phyloP scores from a whole-genome alignment of 2,888 invertebrate species.

The Epistrophella euchroma region DNA sequence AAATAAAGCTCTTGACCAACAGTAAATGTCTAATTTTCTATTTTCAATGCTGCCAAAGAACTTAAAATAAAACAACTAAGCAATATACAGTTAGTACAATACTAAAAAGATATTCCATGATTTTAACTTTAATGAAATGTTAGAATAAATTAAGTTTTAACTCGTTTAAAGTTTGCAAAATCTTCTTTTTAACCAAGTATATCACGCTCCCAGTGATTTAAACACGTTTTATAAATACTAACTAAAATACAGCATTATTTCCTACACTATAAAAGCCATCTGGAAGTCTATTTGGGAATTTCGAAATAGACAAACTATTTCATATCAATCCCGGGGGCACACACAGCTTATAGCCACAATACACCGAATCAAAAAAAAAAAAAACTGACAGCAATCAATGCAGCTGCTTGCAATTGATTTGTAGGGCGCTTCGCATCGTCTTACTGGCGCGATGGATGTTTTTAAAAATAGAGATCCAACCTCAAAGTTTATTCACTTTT shows the following conservation, averaged over 20 bases:
- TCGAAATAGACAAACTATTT: conserved; percentile 49
- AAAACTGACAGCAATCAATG: conserved; percentile 51
- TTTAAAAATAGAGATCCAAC: conserved; percentile 58
- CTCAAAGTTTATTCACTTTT: conserved; percentile 64
- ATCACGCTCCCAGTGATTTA: too few relatives aligned
- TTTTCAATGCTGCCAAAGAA: too few relatives aligned
- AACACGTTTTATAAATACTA: too few relatives aligned
- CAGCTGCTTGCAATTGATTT: conserved; percentile 73
- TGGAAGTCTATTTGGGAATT: conserved; percentile 34
- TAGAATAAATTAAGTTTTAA: too few relatives aligned
- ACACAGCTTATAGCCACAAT: background rate
- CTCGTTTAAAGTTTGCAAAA: too few relatives aligned
- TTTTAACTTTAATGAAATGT: too few relatives aligned
- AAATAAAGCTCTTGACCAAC: too few relatives aligned
- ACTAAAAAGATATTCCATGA: too few relatives aligned
- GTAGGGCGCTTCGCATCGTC: conserved; percentile 39
- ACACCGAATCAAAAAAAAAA: conserved; percentile 11
- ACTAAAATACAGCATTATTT: background rate
- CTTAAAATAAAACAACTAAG: too few relatives aligned
- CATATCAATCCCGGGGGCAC: conserved; percentile 30
- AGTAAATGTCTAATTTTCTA: too few relatives aligned
- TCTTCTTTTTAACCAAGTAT: too few relatives aligned
- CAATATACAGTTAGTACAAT: too few relatives aligned
- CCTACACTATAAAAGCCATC: conserved; percentile 14
- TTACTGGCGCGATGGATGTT: conserved; percentile 40